Base-by-base conservation (phyloP, 1,140 invertebrate genomes). In the Diabrotica undecimpunctata region DNA sequence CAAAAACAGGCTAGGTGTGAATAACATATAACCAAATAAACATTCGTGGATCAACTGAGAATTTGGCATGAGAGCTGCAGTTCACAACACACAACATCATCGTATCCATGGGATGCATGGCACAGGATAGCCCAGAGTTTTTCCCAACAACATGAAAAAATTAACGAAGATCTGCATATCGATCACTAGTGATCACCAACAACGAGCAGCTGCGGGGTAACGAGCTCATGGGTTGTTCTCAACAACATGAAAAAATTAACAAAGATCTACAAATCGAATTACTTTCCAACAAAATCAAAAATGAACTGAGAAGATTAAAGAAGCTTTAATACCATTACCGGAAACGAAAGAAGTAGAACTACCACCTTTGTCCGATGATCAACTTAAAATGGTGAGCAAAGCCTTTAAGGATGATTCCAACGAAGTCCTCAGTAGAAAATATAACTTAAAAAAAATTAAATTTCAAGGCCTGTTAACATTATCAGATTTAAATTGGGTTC, bases 401-500 rank as follows among this genome's bases (percentile, higher is more conserved):
- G 83, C 83, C 2, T 68, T 86, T 8, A 80, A 79, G 1, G 79
- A 82, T 0, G 79, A 80, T 39, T 66, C 69, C 7, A 78, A 81
- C 63, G 81, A 84, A 70, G 72, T 84, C 13, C 68, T 88, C 0
- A 75, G 83, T 5, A 79, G 82, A 13, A 88, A 88, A 71, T 88
- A 87, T 68, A 87, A 84, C 72, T 75, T 87, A 37, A 84, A 82
- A n/a, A n/a, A n/a, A 55, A 86, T 88, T 67, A 78, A 81, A 68
- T 72, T 85, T 61, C 80, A 80, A 11, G 96, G 99, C 78, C 85
- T 99, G 8, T 81, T 86, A 61, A 97, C 96, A 0, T 77, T 99
- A 4, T 74, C 80, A 0, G 91, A 90, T 0, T 80, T 91, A 0
- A 93, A 93, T 78, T 99, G 96, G 96, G n/a, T n/a, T n/a, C n/a